Evolutionary conservation across 2,797 vertebrate genomes (phyloP).

Genomic region (Gallirallus australis): DNA sequence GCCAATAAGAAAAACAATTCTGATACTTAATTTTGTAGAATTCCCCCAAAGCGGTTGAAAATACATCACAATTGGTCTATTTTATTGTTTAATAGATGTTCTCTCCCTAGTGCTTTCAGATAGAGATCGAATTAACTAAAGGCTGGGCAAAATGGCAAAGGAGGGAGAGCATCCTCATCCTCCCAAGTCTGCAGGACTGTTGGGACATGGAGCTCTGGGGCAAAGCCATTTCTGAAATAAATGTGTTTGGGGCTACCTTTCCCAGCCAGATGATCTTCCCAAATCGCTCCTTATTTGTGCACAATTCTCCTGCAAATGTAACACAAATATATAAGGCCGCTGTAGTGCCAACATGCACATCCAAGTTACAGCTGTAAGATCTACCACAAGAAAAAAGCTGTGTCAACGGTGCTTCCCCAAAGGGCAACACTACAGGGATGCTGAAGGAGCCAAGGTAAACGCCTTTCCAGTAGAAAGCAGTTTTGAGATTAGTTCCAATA

Average conservation of each 20-base stretch:
- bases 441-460: not conserved
- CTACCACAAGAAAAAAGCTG: not conserved
- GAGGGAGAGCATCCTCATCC: not conserved
- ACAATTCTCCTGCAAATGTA: not conserved
- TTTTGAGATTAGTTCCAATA: not conserved
- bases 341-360: not conserved
- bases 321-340: not conserved
- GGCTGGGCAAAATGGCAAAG: conserved; percentile 11
- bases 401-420: not conserved
- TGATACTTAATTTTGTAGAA: conserved; percentile 78
- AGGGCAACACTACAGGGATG: not conserved
- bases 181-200: not conserved
- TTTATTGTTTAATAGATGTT: conserved; percentile 68
- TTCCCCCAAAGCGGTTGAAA: conserved; percentile 71
- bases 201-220: not conserved
- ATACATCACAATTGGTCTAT: conserved; percentile 66
- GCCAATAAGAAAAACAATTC: conserved; percentile 82
- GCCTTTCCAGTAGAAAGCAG: not conserved
- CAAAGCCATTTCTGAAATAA: conserved; percentile 37
- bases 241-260: not conserved
- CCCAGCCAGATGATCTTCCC: not conserved
- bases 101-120: conserved; percentile 55
- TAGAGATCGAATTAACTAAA: conserved; percentile 55
- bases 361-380: not conserved
- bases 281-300: not conserved